Evolutionary conservation across 2,113 vertebrate genomes (phyloP), one percentile per base, ranked within the genome.

Genomic region (Aleadryas rufinucha): DNA sequence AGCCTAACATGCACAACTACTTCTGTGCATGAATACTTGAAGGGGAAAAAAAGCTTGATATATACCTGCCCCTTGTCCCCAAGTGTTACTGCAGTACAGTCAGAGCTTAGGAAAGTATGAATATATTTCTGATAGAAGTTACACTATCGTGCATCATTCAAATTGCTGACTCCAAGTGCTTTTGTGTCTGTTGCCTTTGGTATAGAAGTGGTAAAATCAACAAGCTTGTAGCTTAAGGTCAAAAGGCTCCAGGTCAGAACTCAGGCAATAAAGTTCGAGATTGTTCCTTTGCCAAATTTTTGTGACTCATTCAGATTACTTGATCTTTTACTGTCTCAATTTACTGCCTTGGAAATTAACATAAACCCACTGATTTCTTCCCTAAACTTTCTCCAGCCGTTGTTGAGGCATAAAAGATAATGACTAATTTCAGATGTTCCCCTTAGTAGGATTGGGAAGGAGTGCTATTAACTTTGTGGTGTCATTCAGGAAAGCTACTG

Each of bases 121-220:
- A 33, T 44, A 2, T 11, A 4, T 72, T 90, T 84, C 19, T 79
- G 15, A 27, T 14, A 42, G 41, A 70, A 71, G 47, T 11, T 45
- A 9, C 2, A 2, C 41, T 59, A 15, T 41, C 6, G 6, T 13
- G 39, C 14, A 1, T 39, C 5, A 57, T 53, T 45, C 30, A 12
- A 47, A 4, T 50, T 68, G 63, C 49, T 35, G 17, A 52, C 13
- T 82, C 30, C 0, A 0, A 1, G 2, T 60, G 2, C 35, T 50
- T 66, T 15, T 28, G 39, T 59, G 6, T 33, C 13, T 10, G 1
- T 30, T 90, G 39, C 20, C 11, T 64, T 64, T 82, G 21, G 47
- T 61, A 21, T 60, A 52, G 47, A 76, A 68, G 15, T 28, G 4
- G 26, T 39, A 60, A 79, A 90, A 68, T 33, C 11, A 59, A 50